Evolutionary conservation across 2,113 vertebrate genomes (phyloP).

Genomic region (Myrmecobius fasciatus): DNA sequence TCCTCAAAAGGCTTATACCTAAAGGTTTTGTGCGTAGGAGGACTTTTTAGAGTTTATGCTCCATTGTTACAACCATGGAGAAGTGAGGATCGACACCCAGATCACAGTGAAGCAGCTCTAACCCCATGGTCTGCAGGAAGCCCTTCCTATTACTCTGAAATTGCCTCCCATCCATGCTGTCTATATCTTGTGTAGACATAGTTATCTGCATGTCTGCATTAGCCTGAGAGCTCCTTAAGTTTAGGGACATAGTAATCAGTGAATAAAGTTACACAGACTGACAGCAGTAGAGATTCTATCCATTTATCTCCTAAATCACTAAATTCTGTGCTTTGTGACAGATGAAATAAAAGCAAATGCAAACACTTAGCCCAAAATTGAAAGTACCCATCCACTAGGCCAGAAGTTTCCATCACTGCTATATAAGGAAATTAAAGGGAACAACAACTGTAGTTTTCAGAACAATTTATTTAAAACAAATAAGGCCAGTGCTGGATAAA

Average conservation of each 20-base stretch:
- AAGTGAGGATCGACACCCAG: neutral
- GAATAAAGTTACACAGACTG: neutral
- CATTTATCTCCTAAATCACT: neutral
- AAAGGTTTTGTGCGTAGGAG: neutral
- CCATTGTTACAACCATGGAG: neutral
- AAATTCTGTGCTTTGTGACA: neutral
- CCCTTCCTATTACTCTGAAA: neutral
- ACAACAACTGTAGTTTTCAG: slow-evolving; percentile 50
- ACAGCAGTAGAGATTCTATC: neutral
- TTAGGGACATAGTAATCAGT: neutral
- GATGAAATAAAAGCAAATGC: neutral
- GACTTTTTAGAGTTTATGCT: neutral
- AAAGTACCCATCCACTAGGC: neutral
- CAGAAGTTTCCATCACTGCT: neutral
- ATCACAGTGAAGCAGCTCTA: neutral
- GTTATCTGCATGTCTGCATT: neutral
- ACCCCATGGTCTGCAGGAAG: neutral
- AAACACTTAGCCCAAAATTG: neutral
- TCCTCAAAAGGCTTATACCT: neutral
- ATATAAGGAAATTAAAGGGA: neutral
- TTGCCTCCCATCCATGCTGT: neutral
- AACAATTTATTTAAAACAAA: slow-evolving; percentile 85
- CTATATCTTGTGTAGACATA: neutral
- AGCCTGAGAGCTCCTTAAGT: neutral
- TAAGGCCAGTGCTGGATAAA: slow-evolving; percentile 72